Conservation (phyloP, 2,797 vertebrate genomes). For the Tarsius wallacei region DNA sequence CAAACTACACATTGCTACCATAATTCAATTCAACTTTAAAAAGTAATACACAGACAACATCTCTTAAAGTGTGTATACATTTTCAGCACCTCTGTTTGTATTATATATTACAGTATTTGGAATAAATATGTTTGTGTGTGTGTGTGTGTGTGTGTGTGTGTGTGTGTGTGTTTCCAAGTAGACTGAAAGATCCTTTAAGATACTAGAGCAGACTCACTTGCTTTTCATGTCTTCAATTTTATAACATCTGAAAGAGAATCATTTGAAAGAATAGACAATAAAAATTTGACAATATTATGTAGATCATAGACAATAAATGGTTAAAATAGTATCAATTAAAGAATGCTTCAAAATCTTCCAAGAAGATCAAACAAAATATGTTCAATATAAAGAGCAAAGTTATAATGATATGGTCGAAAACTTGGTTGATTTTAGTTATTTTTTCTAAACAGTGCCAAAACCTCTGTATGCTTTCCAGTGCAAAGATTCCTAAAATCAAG, state of each 20-base stretch:
- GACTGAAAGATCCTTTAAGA: neutral
- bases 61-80: no score
- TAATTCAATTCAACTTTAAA: no score
- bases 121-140: neutral
- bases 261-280: neutral
- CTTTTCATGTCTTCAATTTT: neutral
- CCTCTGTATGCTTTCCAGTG: neutral
- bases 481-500: slow-evolving; percentile 17
- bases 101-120: neutral
- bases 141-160: no score
- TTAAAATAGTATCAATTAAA: neutral
- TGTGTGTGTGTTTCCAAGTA: neutral
- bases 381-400: neutral
- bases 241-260: neutral
- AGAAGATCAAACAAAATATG: neutral
- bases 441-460: slow-evolving; percentile 6
- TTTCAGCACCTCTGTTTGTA: neutral
- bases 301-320: neutral
- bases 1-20: no score
- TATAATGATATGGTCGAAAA: neutral
- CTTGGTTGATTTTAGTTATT: neutral
- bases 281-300: neutral
- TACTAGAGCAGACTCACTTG: neutral
- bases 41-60: no score
- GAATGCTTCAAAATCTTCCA: neutral